These are phyloP conservation scores for Agrotis ipsilon DNA, from an alignment of 2,888 invertebrate genomes.

Conservation along the genomic window DNA sequence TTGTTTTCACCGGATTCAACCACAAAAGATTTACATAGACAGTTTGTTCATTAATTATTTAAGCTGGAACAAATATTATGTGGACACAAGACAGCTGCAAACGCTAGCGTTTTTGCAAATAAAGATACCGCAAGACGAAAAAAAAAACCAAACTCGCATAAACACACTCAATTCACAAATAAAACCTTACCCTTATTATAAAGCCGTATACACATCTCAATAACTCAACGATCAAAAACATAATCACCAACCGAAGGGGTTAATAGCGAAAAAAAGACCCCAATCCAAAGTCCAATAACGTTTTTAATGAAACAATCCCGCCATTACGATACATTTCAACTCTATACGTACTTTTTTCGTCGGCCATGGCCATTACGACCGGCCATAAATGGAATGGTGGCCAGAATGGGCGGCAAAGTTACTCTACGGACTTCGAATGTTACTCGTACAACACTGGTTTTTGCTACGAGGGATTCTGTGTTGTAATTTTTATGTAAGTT, in stretches of 20 bases:
- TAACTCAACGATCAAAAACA: slow-evolving; percentile 40
- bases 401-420: slow-evolving; percentile 76
- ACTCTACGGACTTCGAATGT: slow-evolving; percentile 79
- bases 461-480: slow-evolving; percentile 35
- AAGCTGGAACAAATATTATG: not conserved
- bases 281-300: slow-evolving; percentile 63
- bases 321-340: slow-evolving; percentile 73
- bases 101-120: not conserved
- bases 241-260: slow-evolving; percentile 46
- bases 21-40: too few species aligned
- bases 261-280: slow-evolving; percentile 48
- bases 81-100: not conserved
- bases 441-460: slow-evolving; percentile 49
- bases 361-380: slow-evolving; percentile 74
- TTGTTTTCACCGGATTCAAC: too few species aligned
- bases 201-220: slow-evolving; percentile 36
- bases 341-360: slow-evolving; percentile 75
- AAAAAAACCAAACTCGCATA: not conserved
- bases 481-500: slow-evolving; percentile 22
- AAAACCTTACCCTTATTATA: slow-evolving; percentile 22
- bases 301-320: slow-evolving; percentile 80
- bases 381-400: slow-evolving; percentile 81
- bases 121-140: not conserved
- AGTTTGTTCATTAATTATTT: too few species aligned
- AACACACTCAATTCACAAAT: not conserved